Evolutionary conservation across 1,140 invertebrate genomes (phyloP), one percentile per base, ranked within the genome.

Genomic region (Capitella teleta): DNA sequence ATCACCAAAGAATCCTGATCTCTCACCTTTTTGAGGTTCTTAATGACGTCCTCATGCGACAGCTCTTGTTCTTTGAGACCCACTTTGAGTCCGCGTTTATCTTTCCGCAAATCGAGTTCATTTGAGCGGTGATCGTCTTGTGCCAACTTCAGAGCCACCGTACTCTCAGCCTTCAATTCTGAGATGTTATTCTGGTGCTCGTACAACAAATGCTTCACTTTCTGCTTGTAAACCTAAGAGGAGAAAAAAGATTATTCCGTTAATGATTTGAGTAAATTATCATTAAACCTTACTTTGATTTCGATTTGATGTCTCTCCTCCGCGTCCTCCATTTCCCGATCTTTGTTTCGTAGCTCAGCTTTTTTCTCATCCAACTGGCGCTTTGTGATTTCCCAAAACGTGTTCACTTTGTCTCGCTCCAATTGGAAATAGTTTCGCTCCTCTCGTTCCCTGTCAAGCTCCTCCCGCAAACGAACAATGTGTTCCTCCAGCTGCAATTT

Each of bases 361-460:
- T 82, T 81, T 23, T 80, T 80, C 74, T 92, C 87, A 53, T 89
- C 82, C 5, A 91, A 67, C 64, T 91, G 84, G 57, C 83, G 80
- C 57, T 84, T 79, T 1, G 86, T 86, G 40, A 90, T 86, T 68
- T 95, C 89, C 90, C 90, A 95, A 71, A 93, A 93, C 25, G 86
- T 88, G 54, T 87, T 79, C 14, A 95, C 80, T 73, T 93, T 93
- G 66, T 96, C 91, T 57, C 91, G 77, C 72, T 97, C 92, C 44
- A 95, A 67, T 74, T 95, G 91, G 60, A 95, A 94, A 64, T 86
- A 94, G 68, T 95, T 95, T 56, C 91, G 74, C 69, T 96, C 90
- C 71, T 95, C 90, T 58, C 90, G 77, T 72, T 95, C 91, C 38
- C 87, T 79, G 62, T 95, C 90, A 63, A 94, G 76, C 74, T 95